These are phyloP conservation scores for Bimastos eiseni DNA, from an alignment of 2,888 invertebrate genomes.

Conservation along the genomic window DNA sequence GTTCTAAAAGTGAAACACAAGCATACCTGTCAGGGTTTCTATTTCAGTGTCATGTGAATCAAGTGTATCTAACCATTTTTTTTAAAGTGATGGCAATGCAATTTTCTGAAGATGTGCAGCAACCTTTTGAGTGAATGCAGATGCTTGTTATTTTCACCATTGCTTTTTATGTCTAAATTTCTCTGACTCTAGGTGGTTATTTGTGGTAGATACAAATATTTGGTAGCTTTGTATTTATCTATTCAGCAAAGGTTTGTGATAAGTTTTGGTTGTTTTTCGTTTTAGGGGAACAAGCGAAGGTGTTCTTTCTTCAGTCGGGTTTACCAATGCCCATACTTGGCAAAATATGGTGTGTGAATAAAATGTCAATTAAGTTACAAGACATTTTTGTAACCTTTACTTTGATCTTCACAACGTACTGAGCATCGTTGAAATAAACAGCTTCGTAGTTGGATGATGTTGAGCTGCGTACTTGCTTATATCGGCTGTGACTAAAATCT, in stretches of 20 bases:
- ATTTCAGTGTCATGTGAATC: background rate
- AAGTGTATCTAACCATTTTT: background rate
- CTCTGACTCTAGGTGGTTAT: background rate
- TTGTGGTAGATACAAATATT: background rate
- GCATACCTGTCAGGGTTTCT: background rate
- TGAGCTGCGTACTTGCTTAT: no score
- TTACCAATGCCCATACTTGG: conserved; percentile 57
- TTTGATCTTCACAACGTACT: background rate
- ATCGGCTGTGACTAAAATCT: no score
- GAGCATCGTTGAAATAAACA: no score
- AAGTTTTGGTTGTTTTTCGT: conserved; percentile 16
- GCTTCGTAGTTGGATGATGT: no score
- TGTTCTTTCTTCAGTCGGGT: conserved; percentile 61
- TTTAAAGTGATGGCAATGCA: background rate
- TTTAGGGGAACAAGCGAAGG: conserved; percentile 60
- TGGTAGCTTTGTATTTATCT: background rate
- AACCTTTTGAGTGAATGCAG: background rate
- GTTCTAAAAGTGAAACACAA: background rate
- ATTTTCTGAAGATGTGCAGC: background rate
- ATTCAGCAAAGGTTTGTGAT: background rate
- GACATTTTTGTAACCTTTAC: background rate
- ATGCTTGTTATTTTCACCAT: background rate
- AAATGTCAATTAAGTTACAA: background rate
- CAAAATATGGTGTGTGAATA: conserved; percentile 59
- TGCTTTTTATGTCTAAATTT: background rate